Evolutionary conservation across 1,140 invertebrate species (phyloP).

Genomic region (Hyposmocoma kahamanoa): DNA sequence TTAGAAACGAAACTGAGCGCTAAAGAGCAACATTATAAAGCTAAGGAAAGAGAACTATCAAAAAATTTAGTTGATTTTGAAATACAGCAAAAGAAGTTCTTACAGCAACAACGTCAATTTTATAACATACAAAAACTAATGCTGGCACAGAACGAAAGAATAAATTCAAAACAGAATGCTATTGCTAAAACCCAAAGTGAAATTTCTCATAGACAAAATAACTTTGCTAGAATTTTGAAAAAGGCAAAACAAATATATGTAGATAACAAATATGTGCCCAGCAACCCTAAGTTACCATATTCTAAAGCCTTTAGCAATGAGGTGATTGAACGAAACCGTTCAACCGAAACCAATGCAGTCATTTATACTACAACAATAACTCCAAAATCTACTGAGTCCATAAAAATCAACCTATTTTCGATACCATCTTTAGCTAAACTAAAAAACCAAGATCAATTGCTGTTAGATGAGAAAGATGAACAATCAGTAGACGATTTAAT

Average conservation of each 20-base stretch:
- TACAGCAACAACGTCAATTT: constrained; percentile 53
- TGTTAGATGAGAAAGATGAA: constrained; percentile 52
- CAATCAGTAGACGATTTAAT: constrained; percentile 53
- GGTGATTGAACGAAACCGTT: too few relatives aligned
- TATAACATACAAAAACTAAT: constrained; percentile 52
- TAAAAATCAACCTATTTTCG: constrained; percentile 57
- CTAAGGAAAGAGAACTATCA: constrained; percentile 37
- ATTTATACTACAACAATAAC: constrained; percentile 17
- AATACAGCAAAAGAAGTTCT: constrained; percentile 56
- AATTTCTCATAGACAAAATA: constrained; percentile 50
- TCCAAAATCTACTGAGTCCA: constrained; percentile 29
- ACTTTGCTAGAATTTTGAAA: constrained; percentile 50
- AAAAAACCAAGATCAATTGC: constrained; percentile 38
- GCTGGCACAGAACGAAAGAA: constrained; percentile 55
- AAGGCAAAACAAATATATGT: constrained; percentile 43
- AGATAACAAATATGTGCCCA: constrained; percentile 22
- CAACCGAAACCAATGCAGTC: too few relatives aligned
- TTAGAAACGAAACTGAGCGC: constrained; percentile 30
- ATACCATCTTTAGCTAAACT: constrained; percentile 30
- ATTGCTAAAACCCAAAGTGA: constrained; percentile 54
- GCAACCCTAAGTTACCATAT: too few relatives aligned
- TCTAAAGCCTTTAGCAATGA: too few relatives aligned
- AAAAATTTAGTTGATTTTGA: constrained; percentile 50
- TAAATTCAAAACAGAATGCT: constrained; percentile 46
- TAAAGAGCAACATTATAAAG: constrained; percentile 32